Percentiles rank a stretch among this genome's conserved stretches.
Conservation (phyloP, 1,140 invertebrate species). For the Amphibalanus amphitrite region DNA sequence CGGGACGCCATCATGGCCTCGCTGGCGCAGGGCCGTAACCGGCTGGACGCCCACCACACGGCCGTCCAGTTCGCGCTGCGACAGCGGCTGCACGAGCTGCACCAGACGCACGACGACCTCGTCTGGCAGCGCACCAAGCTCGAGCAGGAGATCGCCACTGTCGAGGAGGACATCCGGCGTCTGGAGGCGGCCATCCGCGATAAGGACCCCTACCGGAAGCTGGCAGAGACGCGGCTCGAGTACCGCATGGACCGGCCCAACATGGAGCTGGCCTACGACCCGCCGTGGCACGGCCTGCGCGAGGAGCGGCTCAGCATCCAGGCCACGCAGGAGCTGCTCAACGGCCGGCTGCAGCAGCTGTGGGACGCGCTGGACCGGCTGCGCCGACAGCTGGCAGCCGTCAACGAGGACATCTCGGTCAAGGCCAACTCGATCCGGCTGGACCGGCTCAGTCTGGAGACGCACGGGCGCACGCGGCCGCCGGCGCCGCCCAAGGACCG, state of each 20-base stretch:
- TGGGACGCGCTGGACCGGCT: slow-evolving; percentile 1
- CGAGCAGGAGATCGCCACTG: background rate
- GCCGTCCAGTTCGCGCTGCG: background rate
- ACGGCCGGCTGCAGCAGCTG: background rate
- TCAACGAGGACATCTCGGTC: background rate
- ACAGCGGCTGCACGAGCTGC: background rate
- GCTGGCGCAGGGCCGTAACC: background rate
- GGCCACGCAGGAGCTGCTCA: background rate
- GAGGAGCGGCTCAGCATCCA: background rate
- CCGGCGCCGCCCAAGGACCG: background rate
- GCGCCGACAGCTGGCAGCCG: background rate
- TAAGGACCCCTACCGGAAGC: background rate
- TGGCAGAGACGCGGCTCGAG: background rate
- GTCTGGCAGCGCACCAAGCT: slow-evolving; percentile 1
- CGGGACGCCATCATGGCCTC: background rate
- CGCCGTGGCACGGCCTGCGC: background rate
- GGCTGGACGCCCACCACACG: background rate
- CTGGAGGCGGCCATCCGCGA: background rate
- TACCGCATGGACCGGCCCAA: background rate
- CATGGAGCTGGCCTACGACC: background rate
- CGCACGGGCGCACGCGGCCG: background rate
- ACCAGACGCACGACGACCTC: background rate
- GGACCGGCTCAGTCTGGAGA: background rate
- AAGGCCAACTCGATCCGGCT: background rate
- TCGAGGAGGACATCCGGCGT: background rate